These are phyloP conservation scores for Scaptomyza pallida DNA, from an alignment of 1,140 invertebrate genomes.

Conservation along the genomic window DNA sequence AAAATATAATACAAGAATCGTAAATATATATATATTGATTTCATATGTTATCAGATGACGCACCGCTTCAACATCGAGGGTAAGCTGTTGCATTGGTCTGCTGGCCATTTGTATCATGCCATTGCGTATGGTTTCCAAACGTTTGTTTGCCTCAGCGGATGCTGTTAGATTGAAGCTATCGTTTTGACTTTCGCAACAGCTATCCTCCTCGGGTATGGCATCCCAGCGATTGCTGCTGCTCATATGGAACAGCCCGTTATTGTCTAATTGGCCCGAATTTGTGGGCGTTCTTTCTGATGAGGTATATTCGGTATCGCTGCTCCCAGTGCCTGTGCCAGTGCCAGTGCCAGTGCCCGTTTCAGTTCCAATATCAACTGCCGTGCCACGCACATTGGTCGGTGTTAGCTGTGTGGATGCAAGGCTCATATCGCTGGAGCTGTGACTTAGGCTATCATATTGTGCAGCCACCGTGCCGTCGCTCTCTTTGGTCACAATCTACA, in stretches of 20 bases:
- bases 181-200: constrained; percentile 56
- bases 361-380: constrained; percentile 31
- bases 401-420: constrained; percentile 65
- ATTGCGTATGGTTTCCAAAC: constrained; percentile 76
- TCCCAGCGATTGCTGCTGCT: constrained; percentile 71
- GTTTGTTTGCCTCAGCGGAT: constrained; percentile 64
- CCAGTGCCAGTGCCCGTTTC: constrained; percentile 33
- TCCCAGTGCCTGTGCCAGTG: constrained; percentile 37
- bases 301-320: constrained; percentile 65
- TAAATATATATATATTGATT: too few relatives aligned
- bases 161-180: constrained; percentile 71
- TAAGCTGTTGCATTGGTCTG: constrained; percentile 57
- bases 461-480: constrained; percentile 65
- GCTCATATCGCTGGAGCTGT: constrained; percentile 59
- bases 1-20: background rate
- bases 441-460: constrained; percentile 57
- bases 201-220: constrained; percentile 76
- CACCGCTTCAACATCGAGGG: constrained; percentile 88
- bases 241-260: constrained; percentile 61
- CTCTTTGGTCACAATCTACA: constrained; percentile 71
- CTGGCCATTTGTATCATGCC: constrained; percentile 61
- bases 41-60: too few relatives aligned
- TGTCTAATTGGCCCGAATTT: constrained; percentile 69
- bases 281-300: constrained; percentile 57
- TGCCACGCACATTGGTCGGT: constrained; percentile 62